These are phyloP conservation scores for Seladonia tumulorum DNA, from an alignment of 2,888 invertebrate genomes.

Conservation along the genomic window DNA sequence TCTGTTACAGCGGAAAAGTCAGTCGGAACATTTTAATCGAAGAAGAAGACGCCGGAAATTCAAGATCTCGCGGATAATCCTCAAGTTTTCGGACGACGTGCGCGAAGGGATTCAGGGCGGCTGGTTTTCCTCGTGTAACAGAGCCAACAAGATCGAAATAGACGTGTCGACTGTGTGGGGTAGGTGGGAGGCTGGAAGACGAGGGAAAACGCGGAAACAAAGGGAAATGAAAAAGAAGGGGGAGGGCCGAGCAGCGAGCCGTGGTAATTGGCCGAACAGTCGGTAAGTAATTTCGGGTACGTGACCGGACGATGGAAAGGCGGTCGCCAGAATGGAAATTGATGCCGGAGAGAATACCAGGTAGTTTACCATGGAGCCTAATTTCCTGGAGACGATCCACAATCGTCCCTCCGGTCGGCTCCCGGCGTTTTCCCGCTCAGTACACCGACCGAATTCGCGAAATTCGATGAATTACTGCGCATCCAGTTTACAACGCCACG, in stretches of 20 bases:
- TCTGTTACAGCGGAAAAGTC: conserved; percentile 22
- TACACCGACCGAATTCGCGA: conserved; percentile 15
- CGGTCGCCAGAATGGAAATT: conserved; percentile 66
- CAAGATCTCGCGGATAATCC: conserved; percentile 47
- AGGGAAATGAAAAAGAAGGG: conserved; percentile 33
- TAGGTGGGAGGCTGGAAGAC: not conserved
- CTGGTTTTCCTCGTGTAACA: conserved; percentile 21
- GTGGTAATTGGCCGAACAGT: conserved; percentile 68
- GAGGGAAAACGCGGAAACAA: conserved; percentile 17
- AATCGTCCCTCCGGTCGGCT: not conserved
- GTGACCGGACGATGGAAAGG: conserved; percentile 63
- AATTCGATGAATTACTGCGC: not conserved
- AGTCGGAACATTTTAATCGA: conserved; percentile 41
- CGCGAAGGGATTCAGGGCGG: conserved; percentile 29
- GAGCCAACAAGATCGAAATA: conserved; percentile 37
- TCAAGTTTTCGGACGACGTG: conserved; percentile 34
- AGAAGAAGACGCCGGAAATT: conserved; percentile 39
- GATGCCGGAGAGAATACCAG: conserved; percentile 59
- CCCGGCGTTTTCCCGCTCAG: not conserved
- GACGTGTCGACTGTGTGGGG: not conserved
- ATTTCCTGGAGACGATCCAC: conserved; percentile 59
- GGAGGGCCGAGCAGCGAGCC: conserved; percentile 57
- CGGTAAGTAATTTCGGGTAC: conserved; percentile 69
- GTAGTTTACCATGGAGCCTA: conserved; percentile 65
- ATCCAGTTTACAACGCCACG: not conserved